Evolutionary conservation across 2,888 invertebrate genomes (phyloP).

Genomic region (Noctua janthina): DNA sequence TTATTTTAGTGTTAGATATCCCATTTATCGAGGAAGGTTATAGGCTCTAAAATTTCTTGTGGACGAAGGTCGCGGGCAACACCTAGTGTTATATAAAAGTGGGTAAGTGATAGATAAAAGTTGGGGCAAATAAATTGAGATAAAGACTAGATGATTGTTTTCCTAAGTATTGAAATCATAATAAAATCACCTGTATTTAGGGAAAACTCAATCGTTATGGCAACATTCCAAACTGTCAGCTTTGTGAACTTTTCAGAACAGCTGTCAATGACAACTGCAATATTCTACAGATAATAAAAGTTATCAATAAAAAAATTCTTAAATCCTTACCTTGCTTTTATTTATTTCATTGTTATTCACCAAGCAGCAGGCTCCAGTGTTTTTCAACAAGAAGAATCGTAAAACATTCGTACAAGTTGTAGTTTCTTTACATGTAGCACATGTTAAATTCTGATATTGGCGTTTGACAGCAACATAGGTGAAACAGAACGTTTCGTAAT

Average conservation of each 20-base stretch:
- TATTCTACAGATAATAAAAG: slow-evolving; percentile 29
- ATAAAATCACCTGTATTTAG: not conserved
- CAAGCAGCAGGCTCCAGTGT: not conserved
- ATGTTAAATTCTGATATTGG: not conserved
- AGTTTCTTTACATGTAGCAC: slow-evolving; percentile 10
- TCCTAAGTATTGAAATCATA: not conserved
- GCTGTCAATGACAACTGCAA: slow-evolving; percentile 42
- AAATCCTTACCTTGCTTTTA: too few species aligned
- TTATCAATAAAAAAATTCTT: not conserved
- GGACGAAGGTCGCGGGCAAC: too few species aligned
- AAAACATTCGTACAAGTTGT: not conserved
- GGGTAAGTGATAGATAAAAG: too few species aligned
- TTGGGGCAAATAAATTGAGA: not conserved
- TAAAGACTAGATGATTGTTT: not conserved
- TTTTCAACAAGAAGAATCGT: not conserved
- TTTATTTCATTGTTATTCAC: not conserved
- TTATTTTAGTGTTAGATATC: too few species aligned
- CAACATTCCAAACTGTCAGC: slow-evolving; percentile 17
- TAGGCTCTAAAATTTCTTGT: too few species aligned
- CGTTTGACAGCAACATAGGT: slow-evolving; percentile 30
- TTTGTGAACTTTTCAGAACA: slow-evolving; percentile 18
- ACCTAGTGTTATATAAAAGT: not conserved
- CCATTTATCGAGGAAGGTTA: too few species aligned
- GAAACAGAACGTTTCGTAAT: slow-evolving; percentile 50
- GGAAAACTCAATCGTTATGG: not conserved